Conservation (phyloP, 1,140 invertebrate species). For the Drosophila aff. region DNA sequence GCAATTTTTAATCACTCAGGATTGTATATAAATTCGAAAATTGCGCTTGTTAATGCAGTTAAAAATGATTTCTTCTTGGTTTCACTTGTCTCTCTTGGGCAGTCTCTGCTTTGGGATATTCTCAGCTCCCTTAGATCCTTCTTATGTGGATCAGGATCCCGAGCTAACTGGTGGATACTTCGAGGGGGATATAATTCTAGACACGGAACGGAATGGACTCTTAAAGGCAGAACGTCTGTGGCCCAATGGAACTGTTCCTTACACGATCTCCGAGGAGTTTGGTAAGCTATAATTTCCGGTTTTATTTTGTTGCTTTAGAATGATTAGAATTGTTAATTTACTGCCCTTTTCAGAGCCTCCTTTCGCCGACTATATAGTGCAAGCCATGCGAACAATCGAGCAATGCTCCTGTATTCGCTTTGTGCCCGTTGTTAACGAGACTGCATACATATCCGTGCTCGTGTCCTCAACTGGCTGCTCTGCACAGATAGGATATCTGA, state of each 20-base stretch:
- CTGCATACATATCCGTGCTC: conserved; percentile 37
- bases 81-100: conserved; percentile 15
- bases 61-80: conserved; percentile 31
- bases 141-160: conserved; percentile 5
- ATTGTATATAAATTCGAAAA: conserved; percentile 7
- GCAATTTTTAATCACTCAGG: neutral
- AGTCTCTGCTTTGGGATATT: conserved; percentile 5
- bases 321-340: too few species aligned
- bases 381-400: conserved; percentile 77
- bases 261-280: conserved; percentile 62
- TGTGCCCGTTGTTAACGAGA: conserved; percentile 36
- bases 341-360: neutral
- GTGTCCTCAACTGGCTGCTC: conserved; percentile 77
- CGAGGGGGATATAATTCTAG: conserved; percentile 25
- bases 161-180: neutral
- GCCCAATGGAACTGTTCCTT: conserved; percentile 82
- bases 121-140: conserved; percentile 14
- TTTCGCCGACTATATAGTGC: conserved; percentile 37
- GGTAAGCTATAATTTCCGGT: conserved; percentile 35
- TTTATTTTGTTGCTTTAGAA: too few species aligned
- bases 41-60: conserved; percentile 21
- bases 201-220: conserved; percentile 27
- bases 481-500: conserved; percentile 85
- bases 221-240: conserved; percentile 16
- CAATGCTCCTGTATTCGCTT: conserved; percentile 71